Percentiles rank a stretch among this genome's conserved stretches.
Conservation (phyloP, 2,888 invertebrate species). For the Sinopyrophorus schimmeli region DNA sequence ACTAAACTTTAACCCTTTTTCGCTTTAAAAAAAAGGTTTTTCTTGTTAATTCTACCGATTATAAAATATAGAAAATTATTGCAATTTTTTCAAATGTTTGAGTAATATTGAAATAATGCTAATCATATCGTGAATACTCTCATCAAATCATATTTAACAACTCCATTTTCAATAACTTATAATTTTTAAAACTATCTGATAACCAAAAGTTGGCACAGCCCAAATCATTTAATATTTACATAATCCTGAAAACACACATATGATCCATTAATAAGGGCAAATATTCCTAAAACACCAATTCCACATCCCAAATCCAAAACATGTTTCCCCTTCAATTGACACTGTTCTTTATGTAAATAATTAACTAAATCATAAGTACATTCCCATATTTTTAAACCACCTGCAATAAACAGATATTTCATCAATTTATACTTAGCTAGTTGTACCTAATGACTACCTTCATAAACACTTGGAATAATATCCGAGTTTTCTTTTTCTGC, state of each 20-base stretch:
- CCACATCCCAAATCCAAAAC: slow-evolving; percentile 94
- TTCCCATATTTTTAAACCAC: slow-evolving; percentile 96
- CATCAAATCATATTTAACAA: too few relatives aligned
- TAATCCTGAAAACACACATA: slow-evolving; percentile 90
- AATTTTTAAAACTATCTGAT: too few relatives aligned
- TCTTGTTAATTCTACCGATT: too few relatives aligned
- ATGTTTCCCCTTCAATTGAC: slow-evolving; percentile 57
- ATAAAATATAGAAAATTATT: too few relatives aligned
- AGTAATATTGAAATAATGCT: not conserved
- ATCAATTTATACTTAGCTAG: too few relatives aligned
- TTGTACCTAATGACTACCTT: slow-evolving; percentile 60
- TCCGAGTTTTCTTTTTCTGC: slow-evolving; percentile 73
- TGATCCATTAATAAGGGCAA: slow-evolving; percentile 69
- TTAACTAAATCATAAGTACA: slow-evolving; percentile 80
- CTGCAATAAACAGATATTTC: slow-evolving; percentile 56
- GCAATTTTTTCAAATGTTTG: not conserved
- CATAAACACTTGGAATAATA: slow-evolving; percentile 75
- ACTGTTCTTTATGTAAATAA: slow-evolving; percentile 60
- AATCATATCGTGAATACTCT: too few relatives aligned
- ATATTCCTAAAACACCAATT: slow-evolving; percentile 84
- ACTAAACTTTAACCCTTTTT: too few relatives aligned
- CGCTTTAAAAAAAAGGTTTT: too few relatives aligned
- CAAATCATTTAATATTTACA: slow-evolving; percentile 62
- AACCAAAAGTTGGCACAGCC: too few relatives aligned
- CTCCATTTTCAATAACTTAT: too few relatives aligned